Evolutionary conservation across 2,888 invertebrate genomes (phyloP), one percentile per base, ranked within the genome.

Genomic region (Gymnocheta viridis): DNA sequence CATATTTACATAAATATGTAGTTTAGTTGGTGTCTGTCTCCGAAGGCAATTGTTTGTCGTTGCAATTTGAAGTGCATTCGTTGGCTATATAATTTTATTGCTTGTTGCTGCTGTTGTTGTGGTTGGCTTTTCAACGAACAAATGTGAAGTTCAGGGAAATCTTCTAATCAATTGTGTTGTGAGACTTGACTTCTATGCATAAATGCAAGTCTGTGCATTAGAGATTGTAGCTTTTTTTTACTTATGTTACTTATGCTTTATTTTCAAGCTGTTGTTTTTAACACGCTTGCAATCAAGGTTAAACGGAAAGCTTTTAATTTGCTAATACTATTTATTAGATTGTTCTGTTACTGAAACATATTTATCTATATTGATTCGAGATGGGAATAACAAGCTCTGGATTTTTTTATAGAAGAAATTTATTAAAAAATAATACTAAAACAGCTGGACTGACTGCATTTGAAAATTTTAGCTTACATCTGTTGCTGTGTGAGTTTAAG

Each of bases 111-210:
- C 32, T 76, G 49, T 22, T 74, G 58, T 72, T 78, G 76, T 38
- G 58, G 14, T 56, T 83, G 62, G 22, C 38, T 83, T 82, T 82
- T 84, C 79, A 85, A 85, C 82, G 84, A 64, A 62, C 72, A 86
- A 86, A 88, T 88, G 87, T 89, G 90, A 90, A 90, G 90, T 90
- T 90, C 90, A 90, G 90, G 90, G 90, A 90, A 89, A 90, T 90
- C 90, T 89, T 89, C 86, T 87, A 86, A 85, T 85, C 87, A 86
- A 85, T 82, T 73, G 78, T 6, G 2, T 64, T 78, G 22, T 69
- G 72, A 56, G 70, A 64, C 73, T 66, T 67, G 70, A 51, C 24
- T 78, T 41, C 32, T 54, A 67, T 66, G 47, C 44, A 41, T 19
- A 19, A 17, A 27, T 54, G 47, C 38, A 22, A 58, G 35, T 10